These are phyloP conservation scores for Nematostella vectensis DNA, from an alignment of 92 coral and sea anemone species.

Conservation along the genomic window DNA sequence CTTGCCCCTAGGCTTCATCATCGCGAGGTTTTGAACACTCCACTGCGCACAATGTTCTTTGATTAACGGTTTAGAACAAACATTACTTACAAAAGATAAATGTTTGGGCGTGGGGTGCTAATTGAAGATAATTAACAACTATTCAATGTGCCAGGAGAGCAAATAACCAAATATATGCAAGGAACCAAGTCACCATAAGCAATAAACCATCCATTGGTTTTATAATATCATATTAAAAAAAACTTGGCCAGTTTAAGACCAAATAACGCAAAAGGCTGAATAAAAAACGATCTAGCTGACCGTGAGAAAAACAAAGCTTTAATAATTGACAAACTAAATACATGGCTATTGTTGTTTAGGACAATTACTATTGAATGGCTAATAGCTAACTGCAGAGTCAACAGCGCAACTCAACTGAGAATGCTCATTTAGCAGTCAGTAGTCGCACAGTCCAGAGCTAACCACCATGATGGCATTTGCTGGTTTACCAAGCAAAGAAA, in stretches of 20 bases:
- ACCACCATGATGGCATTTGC: neutral
- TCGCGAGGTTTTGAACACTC: conserved; percentile 1
- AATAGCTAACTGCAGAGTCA: neutral
- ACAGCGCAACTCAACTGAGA: neutral
- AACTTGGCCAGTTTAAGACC: too few species aligned
- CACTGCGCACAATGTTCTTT: neutral
- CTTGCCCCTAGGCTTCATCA: too few species aligned
- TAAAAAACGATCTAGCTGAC: neutral
- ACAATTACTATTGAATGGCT: conserved; percentile 5
- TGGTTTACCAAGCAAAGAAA: neutral
- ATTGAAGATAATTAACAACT: conserved; percentile 22
- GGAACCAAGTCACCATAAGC: neutral
- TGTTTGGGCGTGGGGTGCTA: conserved; percentile 21
- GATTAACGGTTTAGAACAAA: conserved; percentile 17
- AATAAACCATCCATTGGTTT: neutral
- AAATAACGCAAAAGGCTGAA: neutral
- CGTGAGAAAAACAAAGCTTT: neutral
- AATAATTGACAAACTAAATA: neutral
- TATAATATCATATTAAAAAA: too few species aligned
- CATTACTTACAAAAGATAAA: conserved; percentile 11
- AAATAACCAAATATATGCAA: neutral
- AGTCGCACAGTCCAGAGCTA: too few species aligned
- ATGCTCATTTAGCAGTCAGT: neutral
- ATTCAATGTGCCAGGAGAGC: neutral
- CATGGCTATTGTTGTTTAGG: neutral